These are phyloP conservation scores for Synanthedon myopaeformis DNA, from an alignment of 2,888 invertebrate genomes.

Conservation along the genomic window DNA sequence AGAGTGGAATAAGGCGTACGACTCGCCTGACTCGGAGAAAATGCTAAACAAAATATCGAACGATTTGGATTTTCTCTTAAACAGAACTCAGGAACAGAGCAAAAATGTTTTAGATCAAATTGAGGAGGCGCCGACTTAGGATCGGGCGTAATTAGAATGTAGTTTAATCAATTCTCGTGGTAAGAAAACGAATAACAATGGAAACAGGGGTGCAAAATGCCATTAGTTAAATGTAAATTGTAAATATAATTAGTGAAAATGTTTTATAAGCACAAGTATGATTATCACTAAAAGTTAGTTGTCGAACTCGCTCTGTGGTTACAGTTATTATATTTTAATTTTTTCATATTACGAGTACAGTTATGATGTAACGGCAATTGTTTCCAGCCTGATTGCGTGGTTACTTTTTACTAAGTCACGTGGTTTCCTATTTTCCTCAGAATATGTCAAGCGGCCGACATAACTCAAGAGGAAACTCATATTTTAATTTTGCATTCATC, in stretches of 20 bases:
- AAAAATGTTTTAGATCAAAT: conserved; percentile 36
- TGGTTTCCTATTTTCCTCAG: too few species aligned
- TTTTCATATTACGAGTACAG: too few species aligned
- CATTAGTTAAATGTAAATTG: conserved; percentile 20
- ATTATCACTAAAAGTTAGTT: conserved; percentile 1
- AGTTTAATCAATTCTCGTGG: conserved; percentile 5
- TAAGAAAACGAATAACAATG: conserved; percentile 26
- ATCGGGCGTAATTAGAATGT: not conserved
- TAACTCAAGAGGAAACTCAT: too few species aligned
- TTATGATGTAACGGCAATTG: too few species aligned
- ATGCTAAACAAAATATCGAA: conserved; percentile 85
- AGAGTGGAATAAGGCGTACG: conserved; percentile 49
- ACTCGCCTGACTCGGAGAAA: conserved; percentile 62
- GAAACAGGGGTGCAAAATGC: conserved; percentile 48
- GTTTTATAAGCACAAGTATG: too few species aligned
- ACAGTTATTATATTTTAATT: conserved; percentile 4
- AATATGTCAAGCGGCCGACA: too few species aligned
- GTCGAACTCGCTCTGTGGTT: conserved; percentile 8
- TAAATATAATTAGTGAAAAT: conserved; percentile 9
- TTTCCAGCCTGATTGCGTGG: too few species aligned
- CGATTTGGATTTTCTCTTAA: conserved; percentile 84
- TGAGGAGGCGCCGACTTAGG: conserved; percentile 54
- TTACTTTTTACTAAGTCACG: too few species aligned
- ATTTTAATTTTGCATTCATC: too few species aligned
- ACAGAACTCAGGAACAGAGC: conserved; percentile 66